Percentiles rank a stretch among this genome's conserved stretches.
Evolutionary conservation across 2,888 invertebrate genomes (phyloP).

Genomic region (Rhamnusium bicolor): DNA sequence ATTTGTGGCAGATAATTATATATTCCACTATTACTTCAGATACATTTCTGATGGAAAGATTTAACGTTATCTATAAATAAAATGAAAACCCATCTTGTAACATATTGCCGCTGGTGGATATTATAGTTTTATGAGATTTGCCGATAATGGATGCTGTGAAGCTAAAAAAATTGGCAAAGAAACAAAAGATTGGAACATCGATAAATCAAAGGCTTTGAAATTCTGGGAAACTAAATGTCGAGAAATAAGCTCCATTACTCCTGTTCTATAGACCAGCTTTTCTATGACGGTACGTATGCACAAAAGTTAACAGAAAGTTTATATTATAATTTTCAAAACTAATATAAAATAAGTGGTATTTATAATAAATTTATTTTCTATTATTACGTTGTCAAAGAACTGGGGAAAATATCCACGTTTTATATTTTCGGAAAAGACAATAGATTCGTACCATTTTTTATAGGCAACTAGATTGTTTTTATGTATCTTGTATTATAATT

Average conservation of each 20-base stretch:
- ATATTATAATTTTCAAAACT: background rate
- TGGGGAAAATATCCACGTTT: no score
- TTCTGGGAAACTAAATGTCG: background rate
- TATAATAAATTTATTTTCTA: no score
- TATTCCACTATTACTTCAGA: background rate
- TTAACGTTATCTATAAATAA: background rate
- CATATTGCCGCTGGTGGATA: background rate
- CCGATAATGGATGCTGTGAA: background rate
- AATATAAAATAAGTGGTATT: background rate
- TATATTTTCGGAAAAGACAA: no score
- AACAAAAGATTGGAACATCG: constrained; percentile 6
- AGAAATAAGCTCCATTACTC: background rate
- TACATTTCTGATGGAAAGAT: no score
- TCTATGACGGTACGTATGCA: background rate
- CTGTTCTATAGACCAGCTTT: background rate
- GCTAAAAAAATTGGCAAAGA: background rate
- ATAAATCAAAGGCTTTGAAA: constrained; percentile 8
- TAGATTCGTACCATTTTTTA: no score
- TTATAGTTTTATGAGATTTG: background rate
- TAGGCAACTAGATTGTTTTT: no score
- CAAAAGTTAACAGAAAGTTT: background rate
- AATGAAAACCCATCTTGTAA: background rate
- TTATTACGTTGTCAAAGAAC: no score
- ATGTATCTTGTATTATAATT: no score
- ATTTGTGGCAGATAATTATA: background rate